Evolutionary conservation across 1,140 invertebrate genomes (phyloP).

Genomic region (Mesaphorura yosii): DNA sequence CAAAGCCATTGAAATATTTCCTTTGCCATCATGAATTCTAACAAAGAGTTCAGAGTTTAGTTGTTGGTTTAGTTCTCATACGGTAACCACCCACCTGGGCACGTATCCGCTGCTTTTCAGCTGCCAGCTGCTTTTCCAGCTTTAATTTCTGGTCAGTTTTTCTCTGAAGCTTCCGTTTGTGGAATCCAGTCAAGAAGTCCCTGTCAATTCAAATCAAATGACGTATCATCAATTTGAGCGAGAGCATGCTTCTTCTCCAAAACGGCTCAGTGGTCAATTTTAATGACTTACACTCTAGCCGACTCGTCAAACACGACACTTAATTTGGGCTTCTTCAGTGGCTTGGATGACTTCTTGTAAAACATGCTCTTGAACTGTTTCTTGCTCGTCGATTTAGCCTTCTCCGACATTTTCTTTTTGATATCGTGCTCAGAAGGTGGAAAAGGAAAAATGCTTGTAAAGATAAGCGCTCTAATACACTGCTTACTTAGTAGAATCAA

Average conservation of each 20-base stretch:
- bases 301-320: slow-evolving; percentile 4
- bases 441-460: no score
- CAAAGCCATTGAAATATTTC: not conserved
- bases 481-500: no score
- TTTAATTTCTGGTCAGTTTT: slow-evolving; percentile 21
- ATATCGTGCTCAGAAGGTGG: no score
- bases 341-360: no score
- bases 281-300: slow-evolving; percentile 8
- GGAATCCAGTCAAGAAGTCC: slow-evolving; percentile 25
- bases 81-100: slow-evolving; percentile 11
- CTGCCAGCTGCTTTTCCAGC: slow-evolving; percentile 20
- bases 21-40: not conserved
- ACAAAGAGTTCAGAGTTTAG: not conserved
- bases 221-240: no score
- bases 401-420: no score
- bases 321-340: slow-evolving; percentile 13
- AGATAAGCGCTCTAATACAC: no score
- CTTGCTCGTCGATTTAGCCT: no score
- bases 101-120: slow-evolving; percentile 18
- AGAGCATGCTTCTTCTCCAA: no score
- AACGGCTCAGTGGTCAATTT: no score
- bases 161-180: slow-evolving; percentile 26
- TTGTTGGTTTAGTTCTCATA: not conserved
- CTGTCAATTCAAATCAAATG: slow-evolving; percentile 7
- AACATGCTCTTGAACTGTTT: no score